Percentiles rank a stretch among this genome's conserved stretches.
phyloP scores from a whole-genome alignment of 37 sponge, comb jelly and placozoan genomes.

The Ephydatia muelleri region DNA sequence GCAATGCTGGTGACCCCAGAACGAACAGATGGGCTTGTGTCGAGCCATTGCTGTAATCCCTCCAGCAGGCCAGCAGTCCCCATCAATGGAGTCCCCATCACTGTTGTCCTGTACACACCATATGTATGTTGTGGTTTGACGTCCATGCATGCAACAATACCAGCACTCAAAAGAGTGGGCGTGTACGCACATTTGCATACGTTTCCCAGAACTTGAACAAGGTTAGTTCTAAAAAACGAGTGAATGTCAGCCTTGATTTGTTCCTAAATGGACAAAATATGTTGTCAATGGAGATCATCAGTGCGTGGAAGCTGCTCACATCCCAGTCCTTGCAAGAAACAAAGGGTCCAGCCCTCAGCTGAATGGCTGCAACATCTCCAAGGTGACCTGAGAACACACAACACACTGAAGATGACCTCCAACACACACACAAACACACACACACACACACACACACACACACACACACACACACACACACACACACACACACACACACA shows the following conservation, averaged over 20 bases:
- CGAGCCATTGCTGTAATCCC: not conserved
- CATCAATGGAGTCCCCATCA: not conserved
- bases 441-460: too few species aligned
- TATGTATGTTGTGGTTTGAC: not conserved
- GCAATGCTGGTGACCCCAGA: not conserved
- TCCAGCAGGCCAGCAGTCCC: not conserved
- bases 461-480: too few species aligned
- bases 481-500: too few species aligned
- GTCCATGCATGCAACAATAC: not conserved
- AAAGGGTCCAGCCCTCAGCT: conserved; percentile 11
- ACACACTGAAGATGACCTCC: not conserved
- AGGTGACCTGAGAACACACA: not conserved
- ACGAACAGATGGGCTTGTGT: not conserved
- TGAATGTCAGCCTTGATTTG: not conserved
- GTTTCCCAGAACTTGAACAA: not conserved
- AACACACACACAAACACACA: too few species aligned
- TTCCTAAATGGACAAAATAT: not conserved
- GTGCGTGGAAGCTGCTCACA: conserved; percentile 29
- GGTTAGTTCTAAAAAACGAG: not conserved
- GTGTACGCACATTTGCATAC: not conserved
- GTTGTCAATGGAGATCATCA: too few species aligned
- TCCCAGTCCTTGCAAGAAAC: conserved; percentile 21
- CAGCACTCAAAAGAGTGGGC: not conserved
- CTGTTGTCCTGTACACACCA: not conserved
- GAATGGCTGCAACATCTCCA: conserved; percentile 14